These are phyloP conservation scores for Trileptium ribeirensis DNA, from an alignment of 2,888 invertebrate genomes.

Conservation along the genomic window DNA sequence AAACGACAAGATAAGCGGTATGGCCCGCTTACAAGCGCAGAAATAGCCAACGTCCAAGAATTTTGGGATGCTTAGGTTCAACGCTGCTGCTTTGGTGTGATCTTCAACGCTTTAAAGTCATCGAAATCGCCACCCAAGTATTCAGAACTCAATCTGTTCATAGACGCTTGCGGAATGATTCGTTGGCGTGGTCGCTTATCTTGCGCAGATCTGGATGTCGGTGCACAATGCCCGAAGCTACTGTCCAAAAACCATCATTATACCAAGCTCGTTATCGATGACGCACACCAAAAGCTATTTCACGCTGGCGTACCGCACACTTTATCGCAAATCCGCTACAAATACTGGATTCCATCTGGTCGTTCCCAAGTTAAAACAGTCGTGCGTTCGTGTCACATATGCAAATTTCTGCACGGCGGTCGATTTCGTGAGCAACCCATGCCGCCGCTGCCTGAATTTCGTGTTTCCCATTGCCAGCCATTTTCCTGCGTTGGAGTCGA, in stretches of 20 bases:
- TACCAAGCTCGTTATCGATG: background rate
- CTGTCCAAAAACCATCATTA: conserved; percentile 1
- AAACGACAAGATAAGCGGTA: background rate
- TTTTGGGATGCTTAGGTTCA: background rate
- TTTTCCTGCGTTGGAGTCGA: background rate
- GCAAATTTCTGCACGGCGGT: conserved; percentile 14
- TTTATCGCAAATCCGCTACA: conserved; percentile 3
- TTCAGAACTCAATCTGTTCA: background rate
- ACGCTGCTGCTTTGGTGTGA: background rate
- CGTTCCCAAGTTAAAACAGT: conserved; percentile 18
- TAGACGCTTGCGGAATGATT: background rate
- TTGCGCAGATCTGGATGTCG: conserved; percentile 9
- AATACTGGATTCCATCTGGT: conserved; percentile 23
- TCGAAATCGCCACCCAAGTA: background rate
- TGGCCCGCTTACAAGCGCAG: background rate
- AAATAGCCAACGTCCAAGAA: background rate
- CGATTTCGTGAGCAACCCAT: conserved; percentile 2
- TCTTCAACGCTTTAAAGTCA: background rate
- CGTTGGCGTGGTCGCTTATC: conserved; percentile 17
- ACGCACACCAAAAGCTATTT: background rate
- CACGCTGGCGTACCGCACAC: conserved; percentile 19
- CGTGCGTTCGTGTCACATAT: conserved; percentile 12
- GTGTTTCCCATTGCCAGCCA: background rate
- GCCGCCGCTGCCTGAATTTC: conserved; percentile 18
- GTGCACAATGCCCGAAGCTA: conserved; percentile 11